Evolutionary conservation across 2,797 vertebrate species (phyloP).

Genomic region (Hippoglossus hippoglossus): DNA sequence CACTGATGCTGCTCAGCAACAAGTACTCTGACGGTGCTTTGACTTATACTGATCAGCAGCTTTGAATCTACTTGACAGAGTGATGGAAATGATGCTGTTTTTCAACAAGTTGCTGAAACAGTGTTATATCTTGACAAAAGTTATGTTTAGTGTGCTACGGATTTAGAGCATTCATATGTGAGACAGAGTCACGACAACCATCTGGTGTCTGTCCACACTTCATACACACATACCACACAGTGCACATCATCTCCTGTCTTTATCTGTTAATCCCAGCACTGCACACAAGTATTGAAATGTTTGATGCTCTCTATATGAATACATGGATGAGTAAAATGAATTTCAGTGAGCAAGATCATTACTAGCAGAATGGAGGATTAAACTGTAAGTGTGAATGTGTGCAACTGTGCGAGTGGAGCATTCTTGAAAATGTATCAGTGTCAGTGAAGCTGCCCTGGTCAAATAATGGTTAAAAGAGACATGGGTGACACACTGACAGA

Average conservation of each 20-base stretch:
- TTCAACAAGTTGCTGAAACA: neutral
- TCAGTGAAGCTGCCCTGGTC: neutral
- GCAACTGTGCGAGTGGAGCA: neutral
- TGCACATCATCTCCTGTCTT: conserved; percentile 30
- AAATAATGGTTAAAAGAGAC: no score
- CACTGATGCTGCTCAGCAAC: conserved; percentile 19
- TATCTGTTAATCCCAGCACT: conserved; percentile 20
- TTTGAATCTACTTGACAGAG: neutral
- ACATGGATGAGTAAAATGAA: no score
- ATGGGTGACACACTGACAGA: neutral
- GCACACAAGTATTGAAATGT: conserved; percentile 5
- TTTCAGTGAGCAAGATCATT: no score
- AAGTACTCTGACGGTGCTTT: conserved; percentile 4
- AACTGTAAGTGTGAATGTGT: neutral
- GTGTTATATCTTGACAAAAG: neutral
- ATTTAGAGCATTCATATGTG: neutral
- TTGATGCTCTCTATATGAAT: neutral
- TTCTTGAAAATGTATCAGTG: neutral
- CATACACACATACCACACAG: conserved; percentile 56
- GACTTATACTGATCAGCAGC: neutral
- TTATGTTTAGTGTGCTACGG: rapidly evolving
- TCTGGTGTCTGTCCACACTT: conserved; percentile 52
- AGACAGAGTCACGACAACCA: neutral
- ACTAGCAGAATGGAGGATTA: no score
- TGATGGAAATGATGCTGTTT: neutral